Percentiles rank a stretch among this genome's conserved stretches.
These are phyloP conservation scores for Cercopithecus diana DNA, from an alignment of 2,797 vertebrate genomes.

Conservation along the genomic window DNA sequence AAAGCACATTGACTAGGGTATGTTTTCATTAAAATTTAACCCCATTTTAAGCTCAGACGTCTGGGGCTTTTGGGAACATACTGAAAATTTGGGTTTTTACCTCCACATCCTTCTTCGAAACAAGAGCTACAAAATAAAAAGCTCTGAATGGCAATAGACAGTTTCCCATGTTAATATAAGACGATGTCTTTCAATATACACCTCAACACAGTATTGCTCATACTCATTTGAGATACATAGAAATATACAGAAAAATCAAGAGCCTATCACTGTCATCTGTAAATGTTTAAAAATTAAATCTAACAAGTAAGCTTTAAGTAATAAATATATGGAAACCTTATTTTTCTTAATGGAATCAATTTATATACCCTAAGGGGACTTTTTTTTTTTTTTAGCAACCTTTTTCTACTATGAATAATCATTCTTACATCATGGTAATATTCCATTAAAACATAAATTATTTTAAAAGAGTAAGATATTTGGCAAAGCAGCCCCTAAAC, in stretches of 20 bases:
- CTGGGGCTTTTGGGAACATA: constrained; percentile 38
- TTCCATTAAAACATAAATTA: constrained; percentile 17
- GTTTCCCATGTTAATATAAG: not conserved
- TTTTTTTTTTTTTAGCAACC: not conserved
- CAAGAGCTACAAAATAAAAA: constrained; percentile 38
- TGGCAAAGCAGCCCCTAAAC: not conserved
- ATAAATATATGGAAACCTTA: not conserved
- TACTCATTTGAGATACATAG: not conserved
- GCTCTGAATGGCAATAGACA: not conserved
- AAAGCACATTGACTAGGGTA: constrained; percentile 73
- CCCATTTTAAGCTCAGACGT: constrained; percentile 54
- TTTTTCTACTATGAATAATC: not conserved
- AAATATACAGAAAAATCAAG: constrained; percentile 32
- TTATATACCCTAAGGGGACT: constrained; percentile 8
- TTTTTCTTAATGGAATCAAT: constrained; percentile 48
- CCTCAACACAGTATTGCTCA: not conserved
- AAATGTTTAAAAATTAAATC: constrained; percentile 53
- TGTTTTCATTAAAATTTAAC: constrained; percentile 79
- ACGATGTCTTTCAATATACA: not conserved
- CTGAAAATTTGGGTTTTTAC: not conserved
- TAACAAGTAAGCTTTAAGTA: constrained; percentile 43
- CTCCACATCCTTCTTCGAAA: constrained; percentile 1
- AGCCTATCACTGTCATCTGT: not conserved
- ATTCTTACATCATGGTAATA: not conserved
- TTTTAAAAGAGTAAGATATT: constrained; percentile 39